Base-by-base conservation (phyloP, 2,888 invertebrate genomes). In the Thelaira solivaga region DNA sequence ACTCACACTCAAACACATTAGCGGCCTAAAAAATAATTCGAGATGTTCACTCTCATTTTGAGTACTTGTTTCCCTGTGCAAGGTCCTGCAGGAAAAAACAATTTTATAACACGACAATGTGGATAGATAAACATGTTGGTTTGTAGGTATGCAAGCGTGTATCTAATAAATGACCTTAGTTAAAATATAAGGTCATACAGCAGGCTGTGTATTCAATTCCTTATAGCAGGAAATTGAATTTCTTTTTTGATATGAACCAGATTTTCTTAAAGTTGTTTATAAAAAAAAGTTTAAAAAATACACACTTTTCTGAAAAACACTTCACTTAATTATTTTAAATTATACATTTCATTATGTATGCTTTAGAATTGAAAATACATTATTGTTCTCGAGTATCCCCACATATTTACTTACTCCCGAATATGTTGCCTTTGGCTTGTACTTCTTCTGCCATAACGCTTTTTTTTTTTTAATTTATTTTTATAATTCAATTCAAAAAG, bases 381-480 rank as follows among this genome's bases (percentile, higher is more conserved):
- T 16, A 13, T 13, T 13, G 6, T 16, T 13, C n/a, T n/a, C n/a
- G n/a, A n/a, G 4, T n/a, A 5, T 13, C 4, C 4, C 2, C 7
- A 13, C 26, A 29, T 39, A 43, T 29, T 7, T 68, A 91, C 92
- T 91, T 88, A 92, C 92, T 90, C 87, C 91, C 91, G 81, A 92
- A 89, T 82, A 92, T 83, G 85, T 91, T 92, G 87, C 92, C 92
- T 84, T 85, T 91, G 1, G 91, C 90, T 34, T 90, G 90, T 81
- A 91, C 91, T 83, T 91, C 91, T 89, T 92, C 90, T 80, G 84
- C 85, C 85, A 86, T 88, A 55, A 10, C 6, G 24, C 4, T 10
- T 24, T 5, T 18, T 29, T 22, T 31, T 34, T 51, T 41, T 53
- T 16, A n/a, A 13, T 57, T 68, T 51, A 4, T 68, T 51, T 39